phyloP scores from a whole-genome alignment of 2,888 invertebrate species.

The Epicampocera succincta region DNA sequence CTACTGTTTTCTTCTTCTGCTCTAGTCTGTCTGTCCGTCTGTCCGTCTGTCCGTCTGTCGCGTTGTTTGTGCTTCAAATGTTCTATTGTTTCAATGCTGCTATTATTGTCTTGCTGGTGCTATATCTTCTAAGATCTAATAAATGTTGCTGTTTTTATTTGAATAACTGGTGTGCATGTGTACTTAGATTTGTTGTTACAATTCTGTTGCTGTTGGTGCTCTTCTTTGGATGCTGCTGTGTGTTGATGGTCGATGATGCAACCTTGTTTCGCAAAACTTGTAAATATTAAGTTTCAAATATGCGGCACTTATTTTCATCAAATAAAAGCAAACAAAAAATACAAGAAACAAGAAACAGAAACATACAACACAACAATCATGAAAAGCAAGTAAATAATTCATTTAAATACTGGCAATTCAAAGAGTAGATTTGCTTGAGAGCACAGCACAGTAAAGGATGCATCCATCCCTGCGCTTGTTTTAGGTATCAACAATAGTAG shows the following conservation, averaged over 20 bases:
- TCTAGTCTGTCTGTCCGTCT: no score
- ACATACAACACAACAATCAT: neutral
- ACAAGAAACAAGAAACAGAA: no score
- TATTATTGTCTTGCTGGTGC: slow-evolving; percentile 10
- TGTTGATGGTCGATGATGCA: slow-evolving; percentile 52
- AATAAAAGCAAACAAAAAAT: neutral
- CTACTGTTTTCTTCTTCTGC: neutral
- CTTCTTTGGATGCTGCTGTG: slow-evolving; percentile 3
- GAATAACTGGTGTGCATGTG: slow-evolving; percentile 10
- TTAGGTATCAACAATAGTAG: no score
- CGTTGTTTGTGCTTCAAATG: slow-evolving; percentile 49
- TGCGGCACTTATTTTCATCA: slow-evolving; percentile 42
- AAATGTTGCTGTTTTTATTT: slow-evolving; percentile 29
- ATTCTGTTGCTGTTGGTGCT: slow-evolving; percentile 10
- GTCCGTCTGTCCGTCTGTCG: slow-evolving; percentile 15
- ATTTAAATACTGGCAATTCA: slow-evolving; percentile 36
- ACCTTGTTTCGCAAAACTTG: slow-evolving; percentile 58
- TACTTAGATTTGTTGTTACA: slow-evolving; percentile 31
- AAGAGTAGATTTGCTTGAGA: slow-evolving; percentile 24
- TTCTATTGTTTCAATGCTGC: slow-evolving; percentile 62
- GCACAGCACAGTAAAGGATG: neutral
- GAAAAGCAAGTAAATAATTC: no score
- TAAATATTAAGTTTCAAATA: slow-evolving; percentile 52
- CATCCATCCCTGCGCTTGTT: no score
- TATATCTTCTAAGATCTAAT: slow-evolving; percentile 12